Percentiles rank a stretch among this genome's conserved stretches.
phyloP scores from a whole-genome alignment of 2,888 invertebrate species.

The Perdita meconis region DNA sequence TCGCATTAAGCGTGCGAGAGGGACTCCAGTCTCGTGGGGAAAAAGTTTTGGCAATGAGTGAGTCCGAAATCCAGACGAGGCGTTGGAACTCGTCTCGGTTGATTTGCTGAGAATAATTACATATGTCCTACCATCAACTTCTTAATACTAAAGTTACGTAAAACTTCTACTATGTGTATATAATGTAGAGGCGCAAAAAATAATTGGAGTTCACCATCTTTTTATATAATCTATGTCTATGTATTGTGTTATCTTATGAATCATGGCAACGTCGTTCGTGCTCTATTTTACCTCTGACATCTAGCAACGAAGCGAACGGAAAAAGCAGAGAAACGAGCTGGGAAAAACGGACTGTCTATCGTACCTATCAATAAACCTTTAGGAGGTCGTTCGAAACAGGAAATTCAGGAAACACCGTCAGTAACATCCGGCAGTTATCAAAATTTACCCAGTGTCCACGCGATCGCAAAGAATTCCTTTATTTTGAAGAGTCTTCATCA shows the following conservation, averaged over 20 bases:
- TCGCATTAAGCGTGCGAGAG: slow-evolving; percentile 74
- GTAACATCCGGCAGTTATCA: slow-evolving; percentile 25
- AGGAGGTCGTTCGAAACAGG: slow-evolving; percentile 22
- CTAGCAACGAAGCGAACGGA: slow-evolving; percentile 22
- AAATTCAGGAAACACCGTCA: slow-evolving; percentile 26
- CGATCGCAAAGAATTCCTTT: slow-evolving; percentile 18
- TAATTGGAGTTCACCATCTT: too few relatives aligned
- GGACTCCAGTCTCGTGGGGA: slow-evolving; percentile 74
- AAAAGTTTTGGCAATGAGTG: slow-evolving; percentile 81
- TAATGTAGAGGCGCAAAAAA: too few relatives aligned
- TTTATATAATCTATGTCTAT: too few relatives aligned
- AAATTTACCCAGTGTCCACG: slow-evolving; percentile 64
- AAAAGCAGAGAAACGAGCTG: slow-evolving; percentile 38
- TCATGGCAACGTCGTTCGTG: slow-evolving; percentile 4
- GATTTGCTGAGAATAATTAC: slow-evolving; percentile 67
- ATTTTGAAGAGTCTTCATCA: slow-evolving; percentile 30
- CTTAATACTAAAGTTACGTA: slow-evolving; percentile 37
- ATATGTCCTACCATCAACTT: slow-evolving; percentile 35
- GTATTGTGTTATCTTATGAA: too few relatives aligned
- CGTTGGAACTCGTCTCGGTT: slow-evolving; percentile 60
- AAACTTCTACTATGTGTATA: not conserved
- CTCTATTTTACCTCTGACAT: slow-evolving; percentile 44
- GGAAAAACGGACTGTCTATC: slow-evolving; percentile 65
- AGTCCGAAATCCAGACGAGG: slow-evolving; percentile 73
- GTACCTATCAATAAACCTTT: slow-evolving; percentile 41